A percentile compares a stretch with the other conserved stretches of the same genome.
Conservation (phyloP, 2,797 vertebrate genomes). For the Amblyraja radiata region DNA sequence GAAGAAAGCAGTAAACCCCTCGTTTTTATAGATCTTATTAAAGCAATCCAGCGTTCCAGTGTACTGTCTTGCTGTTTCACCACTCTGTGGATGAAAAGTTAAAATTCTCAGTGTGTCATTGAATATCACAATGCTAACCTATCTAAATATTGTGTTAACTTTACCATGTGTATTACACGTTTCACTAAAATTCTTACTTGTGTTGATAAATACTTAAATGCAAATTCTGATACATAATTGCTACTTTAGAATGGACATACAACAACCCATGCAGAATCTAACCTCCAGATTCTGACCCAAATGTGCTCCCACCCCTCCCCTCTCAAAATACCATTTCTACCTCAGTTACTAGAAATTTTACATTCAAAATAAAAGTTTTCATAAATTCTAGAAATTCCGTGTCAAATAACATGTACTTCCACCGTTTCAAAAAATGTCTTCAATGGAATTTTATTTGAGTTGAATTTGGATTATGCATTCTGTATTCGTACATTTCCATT, state of each 20-base stretch:
- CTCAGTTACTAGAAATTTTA: background rate
- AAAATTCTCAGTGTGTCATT: background rate
- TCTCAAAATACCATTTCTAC: background rate
- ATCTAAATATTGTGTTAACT: background rate
- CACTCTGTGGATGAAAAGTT: slow-evolving; percentile 42
- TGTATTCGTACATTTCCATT: background rate
- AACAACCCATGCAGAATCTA: background rate
- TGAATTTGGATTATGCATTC: slow-evolving; percentile 13
- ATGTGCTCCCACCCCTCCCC: background rate
- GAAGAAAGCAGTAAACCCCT: slow-evolving; percentile 48
- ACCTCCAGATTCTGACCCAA: background rate
- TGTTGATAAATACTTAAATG: background rate
- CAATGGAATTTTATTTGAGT: background rate
- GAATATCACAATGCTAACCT: background rate
- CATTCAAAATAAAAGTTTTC: background rate
- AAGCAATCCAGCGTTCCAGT: slow-evolving; percentile 50
- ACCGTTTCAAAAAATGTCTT: background rate
- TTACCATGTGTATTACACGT: background rate
- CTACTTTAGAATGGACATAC: background rate
- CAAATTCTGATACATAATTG: background rate
- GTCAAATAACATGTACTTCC: background rate
- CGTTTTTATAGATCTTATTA: slow-evolving; percentile 44
- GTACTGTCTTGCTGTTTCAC: slow-evolving; percentile 45
- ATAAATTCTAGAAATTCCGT: background rate
- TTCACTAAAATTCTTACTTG: background rate